A percentile compares a stretch with the other conserved stretches of the same genome.
Conservation (phyloP, 2,797 vertebrate genomes). For the Eptatretus atami region DNA sequence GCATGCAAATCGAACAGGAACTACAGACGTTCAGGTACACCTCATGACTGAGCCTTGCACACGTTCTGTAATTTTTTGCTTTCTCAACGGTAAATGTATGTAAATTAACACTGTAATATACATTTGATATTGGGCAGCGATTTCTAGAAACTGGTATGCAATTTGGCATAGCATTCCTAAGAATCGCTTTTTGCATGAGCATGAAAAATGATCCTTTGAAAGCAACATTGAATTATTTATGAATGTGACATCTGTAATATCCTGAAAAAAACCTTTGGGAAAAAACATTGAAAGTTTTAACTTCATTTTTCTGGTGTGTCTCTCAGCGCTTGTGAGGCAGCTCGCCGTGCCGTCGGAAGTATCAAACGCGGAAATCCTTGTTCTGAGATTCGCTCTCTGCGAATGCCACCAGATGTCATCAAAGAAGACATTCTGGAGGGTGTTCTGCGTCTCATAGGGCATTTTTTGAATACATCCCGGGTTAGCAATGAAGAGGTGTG, state of each 20-base stretch:
- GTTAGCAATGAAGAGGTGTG: slow-evolving; percentile 99
- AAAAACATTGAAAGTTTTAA: neutral
- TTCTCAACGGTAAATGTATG: too few species aligned
- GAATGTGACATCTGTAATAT: too few species aligned
- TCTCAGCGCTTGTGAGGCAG: slow-evolving; percentile 55
- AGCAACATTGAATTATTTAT: too few species aligned
- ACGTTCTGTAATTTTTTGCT: too few species aligned
- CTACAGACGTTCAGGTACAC: slow-evolving; percentile 68
- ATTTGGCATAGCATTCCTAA: too few species aligned
- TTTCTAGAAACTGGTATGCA: too few species aligned
- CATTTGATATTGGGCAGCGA: too few species aligned
- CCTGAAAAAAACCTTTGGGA: neutral
- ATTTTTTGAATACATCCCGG: slow-evolving; percentile 95
- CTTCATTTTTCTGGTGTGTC: slow-evolving; percentile 8
- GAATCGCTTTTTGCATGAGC: too few species aligned
- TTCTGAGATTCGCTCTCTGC: slow-evolving; percentile 76
- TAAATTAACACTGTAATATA: too few species aligned
- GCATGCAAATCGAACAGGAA: slow-evolving; percentile 60
- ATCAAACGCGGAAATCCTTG: slow-evolving; percentile 67
- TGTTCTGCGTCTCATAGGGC: slow-evolving; percentile 70
- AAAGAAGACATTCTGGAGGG: slow-evolving; percentile 87
- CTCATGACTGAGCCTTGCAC: too few species aligned
- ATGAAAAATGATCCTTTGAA: too few species aligned
- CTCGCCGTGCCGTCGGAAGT: slow-evolving; percentile 72
- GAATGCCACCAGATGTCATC: slow-evolving; percentile 85